Evolutionary conservation across 2,888 invertebrate genomes (phyloP).

Genomic region (Chydorus sphaericus): DNA sequence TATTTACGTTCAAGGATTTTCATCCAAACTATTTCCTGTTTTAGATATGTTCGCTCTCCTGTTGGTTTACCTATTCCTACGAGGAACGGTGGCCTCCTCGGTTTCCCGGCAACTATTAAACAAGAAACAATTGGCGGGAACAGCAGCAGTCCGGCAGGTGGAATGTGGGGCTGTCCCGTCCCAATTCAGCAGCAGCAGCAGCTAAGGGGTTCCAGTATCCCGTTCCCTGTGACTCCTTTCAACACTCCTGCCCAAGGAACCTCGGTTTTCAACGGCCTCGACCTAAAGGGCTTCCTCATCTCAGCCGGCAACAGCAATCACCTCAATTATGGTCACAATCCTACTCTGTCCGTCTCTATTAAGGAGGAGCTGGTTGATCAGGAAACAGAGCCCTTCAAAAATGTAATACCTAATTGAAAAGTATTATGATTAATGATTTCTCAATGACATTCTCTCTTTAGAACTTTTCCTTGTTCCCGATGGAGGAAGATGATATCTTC

Average conservation of each 20-base stretch:
- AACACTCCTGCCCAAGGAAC: slow-evolving; percentile 8
- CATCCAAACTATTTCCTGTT: background rate
- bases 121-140: background rate
- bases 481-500: slow-evolving; percentile 74
- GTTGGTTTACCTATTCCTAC: slow-evolving; percentile 8
- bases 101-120: background rate
- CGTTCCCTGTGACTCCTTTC: slow-evolving; percentile 7
- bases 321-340: background rate
- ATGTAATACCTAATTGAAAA: background rate
- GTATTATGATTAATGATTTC: background rate
- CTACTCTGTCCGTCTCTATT: slow-evolving; percentile 8
- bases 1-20: background rate
- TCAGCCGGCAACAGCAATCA: background rate
- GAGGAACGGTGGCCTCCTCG: background rate
- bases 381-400: slow-evolving; percentile 1
- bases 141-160: slow-evolving; percentile 8
- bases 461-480: slow-evolving; percentile 21
- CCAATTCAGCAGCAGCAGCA: too few relatives aligned
- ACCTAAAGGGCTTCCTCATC: slow-evolving; percentile 1
- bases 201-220: background rate
- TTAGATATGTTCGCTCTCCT: slow-evolving; percentile 8
- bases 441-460: background rate
- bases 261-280: background rate
- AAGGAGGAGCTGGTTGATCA: slow-evolving; percentile 7
- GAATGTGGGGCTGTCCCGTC: slow-evolving; percentile 5